Percentiles rank a stretch among this genome's conserved stretches.
phyloP scores from a whole-genome alignment of 2,113 vertebrate species.

The Syrrhaptes paradoxus region DNA sequence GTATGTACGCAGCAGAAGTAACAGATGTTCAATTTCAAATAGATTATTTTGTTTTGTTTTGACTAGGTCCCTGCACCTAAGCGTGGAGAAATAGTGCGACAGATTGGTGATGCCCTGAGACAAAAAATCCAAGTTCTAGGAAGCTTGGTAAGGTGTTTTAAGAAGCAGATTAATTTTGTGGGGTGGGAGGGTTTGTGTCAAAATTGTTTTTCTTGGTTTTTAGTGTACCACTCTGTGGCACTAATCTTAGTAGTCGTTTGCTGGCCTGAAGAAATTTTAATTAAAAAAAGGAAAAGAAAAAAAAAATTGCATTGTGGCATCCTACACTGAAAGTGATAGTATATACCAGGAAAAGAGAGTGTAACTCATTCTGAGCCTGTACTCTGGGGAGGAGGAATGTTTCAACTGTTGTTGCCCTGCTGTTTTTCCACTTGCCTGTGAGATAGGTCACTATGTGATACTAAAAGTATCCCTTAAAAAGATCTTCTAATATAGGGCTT shows the following conservation, averaged over 20 bases:
- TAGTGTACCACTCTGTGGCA: background rate
- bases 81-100: conserved; percentile 94
- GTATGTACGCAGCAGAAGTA: background rate
- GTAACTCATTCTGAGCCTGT: background rate
- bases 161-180: background rate
- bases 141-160: conserved; percentile 80
- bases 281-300: background rate
- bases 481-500: background rate
- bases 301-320: background rate
- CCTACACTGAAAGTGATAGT: background rate
- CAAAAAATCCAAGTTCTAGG: conserved; percentile 92
- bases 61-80: conserved; percentile 92
- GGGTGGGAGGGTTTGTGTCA: fast-evolving
- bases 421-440: background rate
- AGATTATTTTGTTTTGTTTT: background rate
- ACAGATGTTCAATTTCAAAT: background rate
- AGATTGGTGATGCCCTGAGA: conserved; percentile 93
- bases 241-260: background rate
- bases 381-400: background rate
- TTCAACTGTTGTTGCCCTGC: background rate
- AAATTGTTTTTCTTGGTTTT: background rate
- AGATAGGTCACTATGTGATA: background rate
- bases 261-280: background rate
- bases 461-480: background rate
- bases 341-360: background rate